A percentile compares a stretch with the other conserved stretches of the same genome.
Conservation (phyloP, 2,797 vertebrate genomes). For the Sphenodon punctatus region DNA sequence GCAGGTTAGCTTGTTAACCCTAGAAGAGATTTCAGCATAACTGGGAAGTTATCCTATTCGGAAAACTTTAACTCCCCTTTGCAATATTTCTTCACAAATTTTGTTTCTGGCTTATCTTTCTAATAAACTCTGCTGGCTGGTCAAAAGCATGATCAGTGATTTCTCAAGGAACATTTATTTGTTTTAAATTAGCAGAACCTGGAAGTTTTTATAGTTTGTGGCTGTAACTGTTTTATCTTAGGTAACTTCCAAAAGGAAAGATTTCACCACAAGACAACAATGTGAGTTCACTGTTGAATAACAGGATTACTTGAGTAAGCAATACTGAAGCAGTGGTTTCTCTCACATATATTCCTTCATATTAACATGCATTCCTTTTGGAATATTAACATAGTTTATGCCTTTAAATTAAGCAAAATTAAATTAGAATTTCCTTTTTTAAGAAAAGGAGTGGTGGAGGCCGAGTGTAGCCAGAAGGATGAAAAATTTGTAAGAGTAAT, state of each 20-base stretch:
- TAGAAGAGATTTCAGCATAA: not conserved
- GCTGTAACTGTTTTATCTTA: not conserved
- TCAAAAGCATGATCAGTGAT: not conserved
- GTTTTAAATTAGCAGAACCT: not conserved
- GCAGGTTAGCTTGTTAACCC: not conserved
- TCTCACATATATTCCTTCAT: not conserved
- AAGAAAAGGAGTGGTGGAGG: not conserved
- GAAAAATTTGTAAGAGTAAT: not conserved
- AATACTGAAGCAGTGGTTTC: not conserved
- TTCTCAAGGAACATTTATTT: not conserved
- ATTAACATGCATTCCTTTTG: not conserved
- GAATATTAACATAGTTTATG: constrained; percentile 4
- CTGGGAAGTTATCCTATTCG: not conserved
- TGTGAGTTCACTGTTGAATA: not conserved
- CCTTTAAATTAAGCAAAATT: constrained; percentile 16
- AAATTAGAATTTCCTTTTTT: not conserved
- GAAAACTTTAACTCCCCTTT: not conserved
- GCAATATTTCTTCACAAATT: not conserved
- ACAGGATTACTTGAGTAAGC: not conserved
- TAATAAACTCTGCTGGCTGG: not conserved
- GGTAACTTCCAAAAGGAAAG: not conserved
- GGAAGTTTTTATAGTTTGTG: not conserved
- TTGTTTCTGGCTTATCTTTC: not conserved
- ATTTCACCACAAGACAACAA: not conserved
- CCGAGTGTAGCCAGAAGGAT: too few species aligned